A percentile compares a stretch with the other conserved stretches of the same genome.
Conservation (phyloP, 2,888 invertebrate species). For the Dryobotodes eremita region DNA sequence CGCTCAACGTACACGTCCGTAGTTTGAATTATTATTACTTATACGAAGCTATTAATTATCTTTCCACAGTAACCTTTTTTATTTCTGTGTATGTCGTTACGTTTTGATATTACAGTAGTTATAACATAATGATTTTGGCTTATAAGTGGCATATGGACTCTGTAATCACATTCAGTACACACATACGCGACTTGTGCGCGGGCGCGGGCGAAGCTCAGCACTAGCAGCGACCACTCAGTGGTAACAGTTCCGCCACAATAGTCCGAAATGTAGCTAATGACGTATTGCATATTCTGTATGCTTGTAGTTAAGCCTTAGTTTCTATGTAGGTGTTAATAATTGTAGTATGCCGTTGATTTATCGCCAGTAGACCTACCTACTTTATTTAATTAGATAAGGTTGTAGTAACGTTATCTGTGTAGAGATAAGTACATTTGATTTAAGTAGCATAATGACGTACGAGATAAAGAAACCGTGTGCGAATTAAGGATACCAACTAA, state of each 20-base stretch:
- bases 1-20: conserved; percentile 53
- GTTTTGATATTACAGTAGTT: conserved; percentile 22
- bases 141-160: conserved; percentile 5
- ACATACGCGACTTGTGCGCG: no score
- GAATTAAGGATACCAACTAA: not conserved
- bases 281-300: conserved; percentile 35
- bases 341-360: conserved; percentile 42
- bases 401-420: conserved; percentile 58
- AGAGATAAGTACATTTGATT: conserved; percentile 47
- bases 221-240: not conserved
- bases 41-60: conserved; percentile 33
- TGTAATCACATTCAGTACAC: not conserved
- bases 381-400: conserved; percentile 55
- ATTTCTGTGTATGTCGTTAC: conserved; percentile 18
- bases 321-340: conserved; percentile 42
- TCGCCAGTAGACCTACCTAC: conserved; percentile 56
- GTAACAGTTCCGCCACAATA: not conserved
- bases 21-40: conserved; percentile 49
- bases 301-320: conserved; percentile 55
- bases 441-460: conserved; percentile 30
- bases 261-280: conserved; percentile 4
- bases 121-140: conserved; percentile 30
- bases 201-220: not conserved
- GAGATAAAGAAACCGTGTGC: conserved; percentile 12
- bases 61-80: not conserved